phyloP scores from a whole-genome alignment of 2,113 vertebrate genomes.

The Brachirus orientalis region DNA sequence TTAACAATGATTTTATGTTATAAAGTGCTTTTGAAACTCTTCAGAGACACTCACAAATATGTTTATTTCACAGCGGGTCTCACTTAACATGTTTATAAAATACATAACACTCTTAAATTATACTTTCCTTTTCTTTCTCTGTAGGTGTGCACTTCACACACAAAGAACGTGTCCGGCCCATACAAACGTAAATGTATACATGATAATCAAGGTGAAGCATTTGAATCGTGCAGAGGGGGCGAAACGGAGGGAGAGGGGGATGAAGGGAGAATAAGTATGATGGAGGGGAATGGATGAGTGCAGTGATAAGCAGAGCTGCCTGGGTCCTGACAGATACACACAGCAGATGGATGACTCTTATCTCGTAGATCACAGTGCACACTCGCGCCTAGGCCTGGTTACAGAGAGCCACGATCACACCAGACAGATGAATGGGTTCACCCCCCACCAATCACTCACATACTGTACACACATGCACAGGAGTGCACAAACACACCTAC shows the following conservation, averaged over 20 bases:
- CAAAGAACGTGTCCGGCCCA: too few relatives aligned
- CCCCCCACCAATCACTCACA: slow-evolving; percentile 59
- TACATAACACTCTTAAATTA: too few relatives aligned
- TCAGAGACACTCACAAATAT: too few relatives aligned
- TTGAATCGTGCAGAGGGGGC: slow-evolving; percentile 34
- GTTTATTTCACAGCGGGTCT: too few relatives aligned
- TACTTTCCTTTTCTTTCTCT: too few relatives aligned
- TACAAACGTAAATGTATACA: too few relatives aligned
- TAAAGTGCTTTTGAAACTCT: too few relatives aligned
- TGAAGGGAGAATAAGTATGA: slow-evolving; percentile 30
- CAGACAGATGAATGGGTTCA: slow-evolving; percentile 74
- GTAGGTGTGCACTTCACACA: too few relatives aligned
- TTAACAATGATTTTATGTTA: too few relatives aligned
- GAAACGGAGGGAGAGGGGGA: slow-evolving; percentile 20
- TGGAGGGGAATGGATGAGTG: slow-evolving; percentile 68
- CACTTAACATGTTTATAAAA: too few relatives aligned
- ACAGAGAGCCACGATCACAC: slow-evolving; percentile 73
- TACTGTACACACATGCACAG: slow-evolving; percentile 41
- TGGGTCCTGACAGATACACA: slow-evolving; percentile 72
- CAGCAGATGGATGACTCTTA: slow-evolving; percentile 80
- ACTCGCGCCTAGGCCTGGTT: slow-evolving; percentile 67
- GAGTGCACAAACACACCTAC: slow-evolving; percentile 24
- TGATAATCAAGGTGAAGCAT: slow-evolving; percentile 67
- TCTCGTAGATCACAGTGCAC: slow-evolving; percentile 75
- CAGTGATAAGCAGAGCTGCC: slow-evolving; percentile 73